Base-by-base conservation (phyloP, 2,113 vertebrate genomes). In the Elanoides forficatus region DNA sequence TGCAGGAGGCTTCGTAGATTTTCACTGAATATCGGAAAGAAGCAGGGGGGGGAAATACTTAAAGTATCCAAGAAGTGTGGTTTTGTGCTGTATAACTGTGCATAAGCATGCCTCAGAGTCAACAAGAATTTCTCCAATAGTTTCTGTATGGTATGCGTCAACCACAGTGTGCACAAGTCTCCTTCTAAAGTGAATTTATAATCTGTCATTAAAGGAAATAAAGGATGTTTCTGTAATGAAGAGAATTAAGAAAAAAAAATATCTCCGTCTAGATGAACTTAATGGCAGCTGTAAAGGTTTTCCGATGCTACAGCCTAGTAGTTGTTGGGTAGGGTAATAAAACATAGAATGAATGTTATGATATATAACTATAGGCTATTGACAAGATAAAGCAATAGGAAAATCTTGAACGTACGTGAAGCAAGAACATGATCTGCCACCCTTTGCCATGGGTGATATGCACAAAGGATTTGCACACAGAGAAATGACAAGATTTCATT, bases 281-380 rank as follows among this genome's bases (percentile, higher is more conserved):
- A 68, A 84, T 87, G 71, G 55, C 34, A 66, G 65, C 34, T 86
- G 63, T 83, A 94, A 93, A 94, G 47, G 45, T 93, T 95, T 94
- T 87, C 66, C 75, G 70, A 75, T 93, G 45, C 34, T 85, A 52
- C 62, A 50, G 83, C 26, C 15, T 20, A 84, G 25, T 72, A 27
- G 22, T 73, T 13, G 29, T 87, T 80, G 42, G 71, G 87, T 25
- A 55, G 43, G 26, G 56, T 76, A 93, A 80, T 80, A 93, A 81
- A 94, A 62, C 45, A 45, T 15, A 7, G 53, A 70, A 42, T 70
- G 50, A 55, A 45, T 32, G 45, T 85, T 94, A 56, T 72, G 87
- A 50, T 86, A 22, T 43, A 9, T 72, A 59, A 75, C 70, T 72
- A 1, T 25, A 59, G 67, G n/a, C 50, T 95, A 58, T 60, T 88